Base-by-base conservation (phyloP, 2,797 vertebrate species). In the Thaleichthys pacificus region DNA sequence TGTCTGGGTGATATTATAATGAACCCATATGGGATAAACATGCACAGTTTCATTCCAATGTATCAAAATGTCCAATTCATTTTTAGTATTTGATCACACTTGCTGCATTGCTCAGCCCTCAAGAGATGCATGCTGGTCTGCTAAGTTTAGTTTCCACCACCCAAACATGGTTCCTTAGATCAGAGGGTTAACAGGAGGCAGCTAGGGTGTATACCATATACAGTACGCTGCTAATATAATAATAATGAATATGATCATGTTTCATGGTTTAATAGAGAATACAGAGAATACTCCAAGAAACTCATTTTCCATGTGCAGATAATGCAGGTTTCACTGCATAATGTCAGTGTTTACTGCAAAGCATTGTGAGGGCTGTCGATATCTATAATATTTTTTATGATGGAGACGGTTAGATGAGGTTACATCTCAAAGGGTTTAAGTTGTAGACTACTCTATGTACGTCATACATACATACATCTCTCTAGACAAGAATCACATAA, bases 401-500 rank as follows among this genome's bases (percentile, higher is more conserved):
- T 47, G 42, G 42, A 47, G 42, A 47, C 42, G 11, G 42, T 47
- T 12, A 47, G 12, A 47, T 47, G 42, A 47, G 42, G 11, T 47
- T 8, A 14, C 42, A 47, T 47, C 11, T 47, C 42, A 47, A 47
- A 47, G 42, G 42, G 42, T 35, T 35, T 35, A 35, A 35, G 69
- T 47, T 35, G 32, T 70, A 70, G 80, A n/a, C 61, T 69, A 71
- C 79, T 17, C 61, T 69, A n/a, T 67, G 75, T 76, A 72, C 81
- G 58, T 83, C 77, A 79, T 76, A n/a, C n/a, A n/a, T n/a, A n/a
- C n/a, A n/a, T n/a, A n/a, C 73, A 77, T 26, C 5, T 82, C 80
- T 75, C 60, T 24, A 68, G 77, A 82, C 83, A 76, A 73, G 87
- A 85, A 87, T 88, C 82, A 83, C 75, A 84, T 87, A 80, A 86